phyloP scores from a whole-genome alignment of 64 coral and sea anemone species.

The Platygyra sinensis region DNA sequence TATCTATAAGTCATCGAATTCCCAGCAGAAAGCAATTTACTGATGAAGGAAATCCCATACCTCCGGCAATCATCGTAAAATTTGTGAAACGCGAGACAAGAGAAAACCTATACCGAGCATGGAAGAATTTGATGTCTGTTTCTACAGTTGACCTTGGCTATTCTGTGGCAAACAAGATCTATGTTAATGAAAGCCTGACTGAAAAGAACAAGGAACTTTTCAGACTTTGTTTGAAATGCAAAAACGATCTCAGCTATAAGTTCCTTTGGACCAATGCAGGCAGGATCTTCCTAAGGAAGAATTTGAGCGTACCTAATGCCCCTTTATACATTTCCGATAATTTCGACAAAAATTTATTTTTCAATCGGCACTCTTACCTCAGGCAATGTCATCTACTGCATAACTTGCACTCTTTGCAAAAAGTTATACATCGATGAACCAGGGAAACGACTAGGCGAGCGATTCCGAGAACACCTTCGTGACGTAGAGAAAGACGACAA shows the following conservation, averaged over 20 bases:
- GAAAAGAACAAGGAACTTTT: slow-evolving; percentile 61
- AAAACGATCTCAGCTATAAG: slow-evolving; percentile 46
- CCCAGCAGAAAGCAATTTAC: not conserved
- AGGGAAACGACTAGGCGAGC: too few species aligned
- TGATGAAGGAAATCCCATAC: too few species aligned
- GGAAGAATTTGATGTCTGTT: slow-evolving; percentile 1
- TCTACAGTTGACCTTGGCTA: slow-evolving; percentile 43
- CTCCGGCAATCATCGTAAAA: not conserved
- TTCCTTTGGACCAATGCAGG: slow-evolving; percentile 67
- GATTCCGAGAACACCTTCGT: too few species aligned
- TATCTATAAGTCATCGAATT: slow-evolving; percentile 22
- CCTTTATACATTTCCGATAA: too few species aligned
- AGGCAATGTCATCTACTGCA: too few species aligned
- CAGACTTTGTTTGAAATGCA: slow-evolving; percentile 46
- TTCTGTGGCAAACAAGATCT: slow-evolving; percentile 23
- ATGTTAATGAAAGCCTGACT: slow-evolving; percentile 49
- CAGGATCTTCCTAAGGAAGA: slow-evolving; percentile 55
- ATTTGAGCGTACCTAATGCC: too few species aligned
- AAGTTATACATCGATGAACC: too few species aligned
- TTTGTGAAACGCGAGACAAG: not conserved
- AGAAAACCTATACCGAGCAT: slow-evolving; percentile 34
- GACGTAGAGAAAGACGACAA: too few species aligned
- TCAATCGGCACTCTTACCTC: too few species aligned
- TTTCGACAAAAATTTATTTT: too few species aligned
- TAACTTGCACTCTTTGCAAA: too few species aligned